Conservation (phyloP, 2,888 invertebrate species). For the Epistrophella euchroma region DNA sequence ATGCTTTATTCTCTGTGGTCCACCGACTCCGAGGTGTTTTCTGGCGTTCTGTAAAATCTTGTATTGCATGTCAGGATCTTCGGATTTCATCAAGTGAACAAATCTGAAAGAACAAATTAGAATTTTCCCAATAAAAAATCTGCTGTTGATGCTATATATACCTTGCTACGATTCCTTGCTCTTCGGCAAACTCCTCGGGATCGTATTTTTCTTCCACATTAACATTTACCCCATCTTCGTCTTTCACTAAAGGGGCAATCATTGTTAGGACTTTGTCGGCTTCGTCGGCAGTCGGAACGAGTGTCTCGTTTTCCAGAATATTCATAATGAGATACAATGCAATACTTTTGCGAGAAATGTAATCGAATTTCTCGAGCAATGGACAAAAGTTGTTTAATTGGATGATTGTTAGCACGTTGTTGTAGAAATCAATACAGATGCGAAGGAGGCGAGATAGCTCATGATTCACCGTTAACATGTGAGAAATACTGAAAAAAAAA, state of each 20-base stretch:
- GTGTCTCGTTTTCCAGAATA: conserved; percentile 94
- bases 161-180: conserved; percentile 95
- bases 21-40: conserved; percentile 96
- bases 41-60: conserved; percentile 94
- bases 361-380: conserved; percentile 94
- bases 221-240: conserved; percentile 87
- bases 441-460: conserved; percentile 96
- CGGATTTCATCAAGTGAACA: conserved; percentile 92
- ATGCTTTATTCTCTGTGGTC: conserved; percentile 93
- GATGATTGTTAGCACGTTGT: conserved; percentile 94
- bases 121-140: not conserved
- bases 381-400: conserved; percentile 94
- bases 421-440: conserved; percentile 97
- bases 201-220: conserved; percentile 87
- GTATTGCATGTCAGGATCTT: conserved; percentile 93
- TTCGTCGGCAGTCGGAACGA: conserved; percentile 94
- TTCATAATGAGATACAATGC: conserved; percentile 95
- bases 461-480: conserved; percentile 90
- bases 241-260: conserved; percentile 93
- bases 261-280: conserved; percentile 91
- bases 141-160: conserved; percentile 77
- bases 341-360: conserved; percentile 92
- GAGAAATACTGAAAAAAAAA: conserved; percentile 80
- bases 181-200: conserved; percentile 97
- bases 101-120: conserved; percentile 84